A percentile compares a stretch with the other conserved stretches of the same genome.
Evolutionary conservation across 2,888 invertebrate species (phyloP).

Genomic region (Drosophila paranaensis): DNA sequence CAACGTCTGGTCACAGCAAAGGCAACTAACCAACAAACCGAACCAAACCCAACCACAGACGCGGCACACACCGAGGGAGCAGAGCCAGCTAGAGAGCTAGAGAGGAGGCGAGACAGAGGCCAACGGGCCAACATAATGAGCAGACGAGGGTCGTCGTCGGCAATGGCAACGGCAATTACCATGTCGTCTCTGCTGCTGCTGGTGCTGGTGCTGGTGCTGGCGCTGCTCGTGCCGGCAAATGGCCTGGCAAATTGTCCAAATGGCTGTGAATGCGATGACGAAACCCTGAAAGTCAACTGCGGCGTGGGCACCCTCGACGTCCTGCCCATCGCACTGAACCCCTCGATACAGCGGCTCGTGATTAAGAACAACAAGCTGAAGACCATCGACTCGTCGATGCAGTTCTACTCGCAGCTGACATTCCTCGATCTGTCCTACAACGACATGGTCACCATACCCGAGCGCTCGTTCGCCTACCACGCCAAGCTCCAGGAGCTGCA

Average conservation of each 20-base stretch:
- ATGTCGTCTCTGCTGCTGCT: conserved; percentile 42
- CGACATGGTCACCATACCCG: conserved; percentile 92
- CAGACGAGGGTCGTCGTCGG: conserved; percentile 63
- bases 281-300: conserved; percentile 93
- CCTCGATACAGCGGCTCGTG: conserved; percentile 93
- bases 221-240: conserved; percentile 57
- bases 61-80: conserved; percentile 18
- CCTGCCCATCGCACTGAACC: conserved; percentile 95
- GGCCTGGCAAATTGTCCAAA: conserved; percentile 91
- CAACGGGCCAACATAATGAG: conserved; percentile 49
- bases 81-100: not conserved
- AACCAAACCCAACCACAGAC: conserved; percentile 33
- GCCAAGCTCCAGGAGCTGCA: conserved; percentile 93
- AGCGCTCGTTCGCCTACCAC: conserved; percentile 92
- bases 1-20: conserved; percentile 24
- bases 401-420: conserved; percentile 94
- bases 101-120: conserved; percentile 1
- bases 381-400: conserved; percentile 94
- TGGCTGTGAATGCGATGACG: conserved; percentile 95
- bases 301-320: conserved; percentile 94
- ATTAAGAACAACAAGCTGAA: conserved; percentile 94
- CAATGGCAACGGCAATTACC: conserved; percentile 61
- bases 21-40: conserved; percentile 32
- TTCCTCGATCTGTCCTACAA: conserved; percentile 94
- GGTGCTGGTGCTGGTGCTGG: conserved; percentile 33